Evolutionary conservation across 2,888 invertebrate species (phyloP).

Genomic region (Mactromeris polynyma): DNA sequence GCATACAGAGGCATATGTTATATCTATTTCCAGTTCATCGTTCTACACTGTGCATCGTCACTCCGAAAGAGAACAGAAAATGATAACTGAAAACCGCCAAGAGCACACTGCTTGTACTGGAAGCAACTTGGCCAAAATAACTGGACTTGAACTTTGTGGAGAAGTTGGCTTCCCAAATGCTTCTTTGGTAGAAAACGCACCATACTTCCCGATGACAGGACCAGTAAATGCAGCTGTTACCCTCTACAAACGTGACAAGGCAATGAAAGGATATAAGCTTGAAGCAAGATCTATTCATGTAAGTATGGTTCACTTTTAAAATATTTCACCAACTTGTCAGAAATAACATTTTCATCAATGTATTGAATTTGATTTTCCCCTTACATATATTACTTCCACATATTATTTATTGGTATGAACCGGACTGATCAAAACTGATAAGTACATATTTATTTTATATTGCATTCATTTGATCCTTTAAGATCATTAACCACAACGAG

Average conservation of each 20-base stretch:
- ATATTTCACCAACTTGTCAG: not conserved
- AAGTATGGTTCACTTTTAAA: conserved; percentile 29
- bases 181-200: conserved; percentile 89
- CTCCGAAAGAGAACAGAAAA: conserved; percentile 90
- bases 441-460: too few species aligned
- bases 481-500: too few species aligned
- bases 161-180: conserved; percentile 91
- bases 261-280: conserved; percentile 81
- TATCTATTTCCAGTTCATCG: conserved; percentile 77
- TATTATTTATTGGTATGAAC: too few species aligned
- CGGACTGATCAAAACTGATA: too few species aligned
- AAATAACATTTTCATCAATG: not conserved
- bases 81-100: conserved; percentile 90
- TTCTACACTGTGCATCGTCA: conserved; percentile 85
- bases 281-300: conserved; percentile 78
- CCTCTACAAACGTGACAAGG: conserved; percentile 83
- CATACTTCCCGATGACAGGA: conserved; percentile 85
- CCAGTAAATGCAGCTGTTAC: conserved; percentile 77
- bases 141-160: conserved; percentile 95
- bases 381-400: too few species aligned
- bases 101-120: conserved; percentile 87
- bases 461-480: too few species aligned
- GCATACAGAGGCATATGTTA: not conserved
- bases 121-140: conserved; percentile 89
- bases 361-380: conserved; percentile 90